These are phyloP conservation scores for Corythornis cristatus DNA, from an alignment of 2,113 vertebrate genomes.

Conservation along the genomic window DNA sequence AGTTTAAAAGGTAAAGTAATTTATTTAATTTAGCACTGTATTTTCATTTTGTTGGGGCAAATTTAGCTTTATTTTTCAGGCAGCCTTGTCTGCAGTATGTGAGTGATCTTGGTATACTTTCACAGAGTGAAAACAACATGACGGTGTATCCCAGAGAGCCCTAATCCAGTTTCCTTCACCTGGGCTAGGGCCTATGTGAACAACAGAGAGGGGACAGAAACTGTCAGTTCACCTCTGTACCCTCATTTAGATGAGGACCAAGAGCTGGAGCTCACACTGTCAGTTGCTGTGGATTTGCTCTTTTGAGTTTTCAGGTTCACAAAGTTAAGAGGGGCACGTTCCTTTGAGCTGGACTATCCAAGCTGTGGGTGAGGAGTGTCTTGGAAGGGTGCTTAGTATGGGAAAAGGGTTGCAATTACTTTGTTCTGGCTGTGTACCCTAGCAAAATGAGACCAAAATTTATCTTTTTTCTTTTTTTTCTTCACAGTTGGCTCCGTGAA, in stretches of 20 bases:
- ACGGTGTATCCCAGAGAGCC: not conserved
- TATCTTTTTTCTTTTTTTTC: not conserved
- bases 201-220: not conserved
- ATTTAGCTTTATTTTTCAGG: not conserved
- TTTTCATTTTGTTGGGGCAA: not conserved
- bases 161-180: not conserved
- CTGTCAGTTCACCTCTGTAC: accelerated
- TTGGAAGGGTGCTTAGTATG: not conserved
- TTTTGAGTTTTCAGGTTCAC: not conserved
- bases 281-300: not conserved
- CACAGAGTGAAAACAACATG: not conserved
- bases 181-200: not conserved
- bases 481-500: not conserved
- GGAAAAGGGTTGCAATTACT: not conserved
- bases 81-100: not conserved
- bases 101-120: not conserved
- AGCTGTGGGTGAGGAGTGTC: not conserved
- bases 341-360: not conserved
- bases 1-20: not conserved
- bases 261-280: not conserved
- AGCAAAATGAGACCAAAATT: not conserved
- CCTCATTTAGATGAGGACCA: not conserved
- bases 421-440: not conserved
- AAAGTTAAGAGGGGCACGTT: not conserved
- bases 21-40: not conserved